phyloP scores from a whole-genome alignment of 2,797 vertebrate genomes.

The Hephaestus fuliginosus region DNA sequence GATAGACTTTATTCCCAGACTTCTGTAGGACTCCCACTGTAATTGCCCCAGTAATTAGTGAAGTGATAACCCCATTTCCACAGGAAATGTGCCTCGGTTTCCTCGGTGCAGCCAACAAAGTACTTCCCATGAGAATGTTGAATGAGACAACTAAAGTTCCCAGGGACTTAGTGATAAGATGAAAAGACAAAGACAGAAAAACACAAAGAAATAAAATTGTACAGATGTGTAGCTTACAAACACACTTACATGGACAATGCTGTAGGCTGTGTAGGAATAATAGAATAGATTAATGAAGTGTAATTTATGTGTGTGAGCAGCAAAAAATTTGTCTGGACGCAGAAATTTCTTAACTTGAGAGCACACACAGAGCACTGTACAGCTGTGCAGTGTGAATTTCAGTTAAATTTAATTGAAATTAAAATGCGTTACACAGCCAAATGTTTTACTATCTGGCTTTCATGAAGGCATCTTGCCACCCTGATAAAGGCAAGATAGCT shows the following conservation, averaged over 20 bases:
- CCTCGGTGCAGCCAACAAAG: constrained; percentile 75
- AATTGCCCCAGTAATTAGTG: constrained; percentile 85
- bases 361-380: too few relatives aligned
- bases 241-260: constrained; percentile 48
- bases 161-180: constrained; percentile 66
- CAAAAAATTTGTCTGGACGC: neutral
- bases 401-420: too few relatives aligned
- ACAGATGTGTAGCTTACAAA: constrained; percentile 43
- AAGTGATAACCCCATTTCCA: constrained; percentile 88
- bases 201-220: constrained; percentile 43
- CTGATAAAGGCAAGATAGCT: too few relatives aligned
- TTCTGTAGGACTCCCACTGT: constrained; percentile 77
- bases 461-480: too few relatives aligned
- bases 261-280: constrained; percentile 53
- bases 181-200: constrained; percentile 67
- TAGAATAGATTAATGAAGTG: constrained; percentile 60
- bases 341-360: too few relatives aligned
- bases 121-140: constrained; percentile 75
- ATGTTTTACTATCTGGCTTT: too few relatives aligned
- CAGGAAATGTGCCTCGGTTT: constrained; percentile 86
- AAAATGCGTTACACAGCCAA: too few relatives aligned
- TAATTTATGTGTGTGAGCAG: constrained; percentile 12
- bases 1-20: constrained; percentile 78
- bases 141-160: constrained; percentile 80
- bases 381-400: too few relatives aligned